These are phyloP conservation scores for Pantala flavescens DNA, from an alignment of 1,140 invertebrate species.

Conservation along the genomic window DNA sequence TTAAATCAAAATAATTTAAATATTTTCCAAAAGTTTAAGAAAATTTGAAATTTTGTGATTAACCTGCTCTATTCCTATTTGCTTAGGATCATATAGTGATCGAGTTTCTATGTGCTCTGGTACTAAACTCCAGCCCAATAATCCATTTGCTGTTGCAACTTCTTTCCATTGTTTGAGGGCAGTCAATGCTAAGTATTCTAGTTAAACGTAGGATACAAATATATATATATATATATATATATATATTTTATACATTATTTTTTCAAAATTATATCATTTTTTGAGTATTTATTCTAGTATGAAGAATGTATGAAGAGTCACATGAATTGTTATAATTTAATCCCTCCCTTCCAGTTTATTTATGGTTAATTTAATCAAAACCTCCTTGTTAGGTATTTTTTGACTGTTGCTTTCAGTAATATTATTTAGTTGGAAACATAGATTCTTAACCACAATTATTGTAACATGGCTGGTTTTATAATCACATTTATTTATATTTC, in stretches of 20 bases:
- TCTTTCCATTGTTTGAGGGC: slow-evolving; percentile 60
- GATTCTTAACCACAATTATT: too few relatives aligned
- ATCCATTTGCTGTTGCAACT: slow-evolving; percentile 43
- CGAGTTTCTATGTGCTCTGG: slow-evolving; percentile 84
- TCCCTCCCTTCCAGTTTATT: too few relatives aligned
- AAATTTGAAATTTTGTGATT: too few relatives aligned
- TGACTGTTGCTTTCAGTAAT: too few relatives aligned
- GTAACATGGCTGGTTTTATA: too few relatives aligned
- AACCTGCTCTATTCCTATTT: slow-evolving; percentile 76
- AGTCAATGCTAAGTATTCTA: slow-evolving; percentile 56
- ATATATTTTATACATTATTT: background rate
- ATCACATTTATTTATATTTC: too few relatives aligned
- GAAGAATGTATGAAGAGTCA: too few relatives aligned
- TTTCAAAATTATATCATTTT: background rate
- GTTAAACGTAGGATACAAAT: slow-evolving; percentile 18
- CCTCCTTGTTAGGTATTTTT: too few relatives aligned
- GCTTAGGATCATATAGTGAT: slow-evolving; percentile 59
- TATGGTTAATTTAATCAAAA: too few relatives aligned
- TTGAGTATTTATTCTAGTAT: background rate
- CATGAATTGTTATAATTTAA: too few relatives aligned
- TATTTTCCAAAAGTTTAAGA: slow-evolving; percentile 10
- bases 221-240: background rate
- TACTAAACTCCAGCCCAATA: slow-evolving; percentile 60
- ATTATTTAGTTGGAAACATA: too few relatives aligned
- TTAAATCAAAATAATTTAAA: background rate